Percentiles rank a stretch among this genome's conserved stretches.
These are phyloP conservation scores for Lamellibrachia columna DNA, from an alignment of 2,888 invertebrate species.

Conservation along the genomic window DNA sequence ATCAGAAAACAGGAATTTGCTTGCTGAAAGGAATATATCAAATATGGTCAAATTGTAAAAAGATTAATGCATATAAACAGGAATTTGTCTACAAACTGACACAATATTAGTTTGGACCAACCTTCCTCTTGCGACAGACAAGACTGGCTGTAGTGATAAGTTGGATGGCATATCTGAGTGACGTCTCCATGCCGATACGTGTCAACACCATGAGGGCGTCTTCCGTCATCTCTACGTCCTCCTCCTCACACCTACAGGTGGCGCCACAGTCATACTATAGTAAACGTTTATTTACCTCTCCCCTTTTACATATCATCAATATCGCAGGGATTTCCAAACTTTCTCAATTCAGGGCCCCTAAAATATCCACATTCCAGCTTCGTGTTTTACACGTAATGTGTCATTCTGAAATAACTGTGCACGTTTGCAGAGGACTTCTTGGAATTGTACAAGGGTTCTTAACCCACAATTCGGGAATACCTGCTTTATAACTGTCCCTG, in stretches of 20 bases:
- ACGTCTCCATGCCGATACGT: constrained; percentile 90
- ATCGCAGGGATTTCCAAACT: neutral
- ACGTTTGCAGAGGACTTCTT: too few species aligned
- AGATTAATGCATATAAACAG: neutral
- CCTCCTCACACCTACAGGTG: constrained; percentile 85
- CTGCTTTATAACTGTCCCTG: too few species aligned
- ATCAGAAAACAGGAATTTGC: neutral
- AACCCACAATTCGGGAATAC: too few species aligned
- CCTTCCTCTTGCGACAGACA: constrained; percentile 90
- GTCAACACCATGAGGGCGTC: constrained; percentile 92
- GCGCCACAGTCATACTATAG: neutral
- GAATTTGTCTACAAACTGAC: neutral
- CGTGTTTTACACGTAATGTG: too few species aligned
- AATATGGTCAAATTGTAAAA: neutral
- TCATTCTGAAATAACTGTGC: too few species aligned
- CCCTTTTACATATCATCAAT: neutral
- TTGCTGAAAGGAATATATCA: neutral
- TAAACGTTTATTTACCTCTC: neutral
- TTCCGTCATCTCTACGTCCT: constrained; percentile 92
- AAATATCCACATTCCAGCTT: too few species aligned
- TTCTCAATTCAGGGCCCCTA: too few species aligned
- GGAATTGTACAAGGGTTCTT: too few species aligned
- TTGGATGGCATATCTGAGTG: constrained; percentile 95
- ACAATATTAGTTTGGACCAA: constrained; percentile 54
- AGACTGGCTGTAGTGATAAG: constrained; percentile 94